Conservation (phyloP, 2,888 invertebrate genomes). For the Calliopum simillimum region DNA sequence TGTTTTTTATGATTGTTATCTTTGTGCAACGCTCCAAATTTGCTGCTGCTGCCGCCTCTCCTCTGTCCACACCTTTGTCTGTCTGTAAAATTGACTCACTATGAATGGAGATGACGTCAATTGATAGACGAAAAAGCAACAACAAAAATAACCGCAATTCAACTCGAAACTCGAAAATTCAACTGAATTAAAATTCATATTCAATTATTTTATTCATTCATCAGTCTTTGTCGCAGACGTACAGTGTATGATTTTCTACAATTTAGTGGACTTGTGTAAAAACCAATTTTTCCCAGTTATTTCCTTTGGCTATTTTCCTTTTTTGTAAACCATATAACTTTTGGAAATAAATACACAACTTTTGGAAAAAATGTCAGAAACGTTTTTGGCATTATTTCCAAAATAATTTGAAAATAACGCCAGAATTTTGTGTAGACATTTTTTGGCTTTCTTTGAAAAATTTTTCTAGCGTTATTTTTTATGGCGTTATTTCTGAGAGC, state of each 20-base stretch:
- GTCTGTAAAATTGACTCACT: constrained; percentile 1
- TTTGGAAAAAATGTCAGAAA: no score
- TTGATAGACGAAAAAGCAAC: not conserved
- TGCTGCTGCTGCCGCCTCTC: not conserved
- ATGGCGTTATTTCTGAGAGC: no score
- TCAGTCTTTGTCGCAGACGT: not conserved
- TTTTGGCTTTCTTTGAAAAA: no score
- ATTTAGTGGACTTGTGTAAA: not conserved
- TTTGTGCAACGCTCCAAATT: not conserved
- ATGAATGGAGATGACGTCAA: constrained; percentile 25
- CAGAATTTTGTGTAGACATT: no score
- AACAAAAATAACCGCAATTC: constrained; percentile 1
- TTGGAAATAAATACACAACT: no score
- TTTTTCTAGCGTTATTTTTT: no score
- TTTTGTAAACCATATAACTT: no score
- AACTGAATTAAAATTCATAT: constrained; percentile 10
- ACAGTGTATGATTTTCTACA: not conserved
- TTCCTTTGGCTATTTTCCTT: no score
- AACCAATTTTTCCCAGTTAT: no score
- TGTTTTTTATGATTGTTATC: not conserved
- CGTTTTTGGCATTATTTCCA: no score
- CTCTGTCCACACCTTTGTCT: not conserved
- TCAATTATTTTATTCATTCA: constrained; percentile 7
- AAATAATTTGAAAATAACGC: no score
- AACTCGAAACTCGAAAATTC: constrained; percentile 17